A percentile compares a stretch with the other conserved stretches of the same genome.
phyloP scores from a whole-genome alignment of 2,113 vertebrate species.

The Corythaixoides concolor region DNA sequence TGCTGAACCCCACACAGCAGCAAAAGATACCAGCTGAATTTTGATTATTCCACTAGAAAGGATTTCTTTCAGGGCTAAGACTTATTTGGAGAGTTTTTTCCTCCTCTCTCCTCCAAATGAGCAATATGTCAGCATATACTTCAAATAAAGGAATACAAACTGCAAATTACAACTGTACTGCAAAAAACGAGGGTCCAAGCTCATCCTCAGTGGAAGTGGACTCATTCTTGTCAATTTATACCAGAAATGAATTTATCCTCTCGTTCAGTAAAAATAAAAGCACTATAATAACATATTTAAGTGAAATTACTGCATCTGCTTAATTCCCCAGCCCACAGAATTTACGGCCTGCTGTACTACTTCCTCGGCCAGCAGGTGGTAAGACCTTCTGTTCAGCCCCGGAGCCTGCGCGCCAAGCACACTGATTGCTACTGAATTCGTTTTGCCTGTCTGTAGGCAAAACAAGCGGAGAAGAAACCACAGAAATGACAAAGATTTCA shows the following conservation, averaged over 20 bases:
- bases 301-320: conserved; percentile 47
- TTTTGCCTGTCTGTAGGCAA: not conserved
- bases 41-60: conserved; percentile 56
- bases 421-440: not conserved
- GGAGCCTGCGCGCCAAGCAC: not conserved
- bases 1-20: conserved; percentile 54
- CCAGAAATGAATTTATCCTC: not conserved
- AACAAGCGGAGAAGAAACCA: not conserved
- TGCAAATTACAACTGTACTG: not conserved
- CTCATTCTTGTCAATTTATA: not conserved
- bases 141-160: not conserved
- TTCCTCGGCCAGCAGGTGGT: conserved; percentile 58
- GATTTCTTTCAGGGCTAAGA: conserved; percentile 11
- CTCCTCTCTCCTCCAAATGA: not conserved
- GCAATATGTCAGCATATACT: not conserved
- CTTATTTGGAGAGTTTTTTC: not conserved
- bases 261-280: conserved; percentile 8
- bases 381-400: conserved; percentile 46
- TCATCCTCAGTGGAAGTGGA: not conserved
- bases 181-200: not conserved
- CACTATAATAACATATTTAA: conserved; percentile 5
- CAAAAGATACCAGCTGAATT: conserved; percentile 57
- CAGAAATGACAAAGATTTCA: not conserved
- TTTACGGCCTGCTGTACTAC: not conserved
- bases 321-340: conserved; percentile 18